A percentile compares a stretch with the other conserved stretches of the same genome.
Evolutionary conservation across 2,888 invertebrate species (phyloP).

Genomic region (Nephrocerus scutellatus): DNA sequence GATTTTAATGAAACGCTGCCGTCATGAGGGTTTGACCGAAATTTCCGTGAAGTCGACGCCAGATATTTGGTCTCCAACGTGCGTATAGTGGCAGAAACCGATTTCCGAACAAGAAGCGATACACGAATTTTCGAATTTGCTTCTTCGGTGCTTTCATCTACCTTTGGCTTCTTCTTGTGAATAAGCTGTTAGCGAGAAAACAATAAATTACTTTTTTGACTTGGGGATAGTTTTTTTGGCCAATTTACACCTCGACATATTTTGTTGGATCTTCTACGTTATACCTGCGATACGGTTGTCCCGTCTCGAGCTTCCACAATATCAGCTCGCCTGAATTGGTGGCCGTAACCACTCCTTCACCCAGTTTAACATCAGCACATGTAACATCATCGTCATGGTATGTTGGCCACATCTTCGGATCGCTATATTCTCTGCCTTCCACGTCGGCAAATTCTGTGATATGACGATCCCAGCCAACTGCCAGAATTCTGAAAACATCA

Average conservation of each 20-base stretch:
- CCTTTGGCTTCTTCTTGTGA: conserved; percentile 17
- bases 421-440: conserved; percentile 50
- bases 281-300: conserved; percentile 59
- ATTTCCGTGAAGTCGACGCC: background rate
- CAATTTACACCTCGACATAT: conserved; percentile 35
- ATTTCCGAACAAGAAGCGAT: conserved; percentile 27
- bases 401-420: conserved; percentile 63
- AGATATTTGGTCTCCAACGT: conserved; percentile 6
- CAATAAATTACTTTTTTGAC: no score
- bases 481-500: conserved; percentile 55
- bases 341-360: conserved; percentile 63
- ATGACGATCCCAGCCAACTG: conserved; percentile 70
- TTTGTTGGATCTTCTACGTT: conserved; percentile 42
- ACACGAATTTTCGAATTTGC: conserved; percentile 19
- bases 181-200: no score
- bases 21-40: no score
- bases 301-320: conserved; percentile 76
- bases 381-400: conserved; percentile 70
- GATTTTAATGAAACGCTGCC: no score
- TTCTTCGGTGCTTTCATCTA: background rate
- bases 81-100: conserved; percentile 25
- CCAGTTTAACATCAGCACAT: conserved; percentile 58
- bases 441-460: conserved; percentile 62
- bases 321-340: conserved; percentile 73
- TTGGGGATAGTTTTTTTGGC: background rate